phyloP scores from a whole-genome alignment of 2,888 invertebrate genomes.

The Lepeophtheirus nordmannii region DNA sequence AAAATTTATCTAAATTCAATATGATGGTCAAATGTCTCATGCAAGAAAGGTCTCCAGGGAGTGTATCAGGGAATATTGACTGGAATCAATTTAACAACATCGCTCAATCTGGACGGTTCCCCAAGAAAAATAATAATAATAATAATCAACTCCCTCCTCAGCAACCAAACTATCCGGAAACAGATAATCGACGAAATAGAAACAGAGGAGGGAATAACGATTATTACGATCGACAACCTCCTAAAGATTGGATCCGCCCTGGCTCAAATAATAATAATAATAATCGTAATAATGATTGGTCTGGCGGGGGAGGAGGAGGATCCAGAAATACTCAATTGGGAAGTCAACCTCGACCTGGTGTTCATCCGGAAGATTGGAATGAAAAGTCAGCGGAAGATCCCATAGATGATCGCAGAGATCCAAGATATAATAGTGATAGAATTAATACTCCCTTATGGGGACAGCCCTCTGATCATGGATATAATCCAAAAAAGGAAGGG shows the following conservation, averaged over 20 bases:
- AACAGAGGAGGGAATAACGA: neutral
- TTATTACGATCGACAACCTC: neutral
- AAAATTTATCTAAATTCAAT: neutral
- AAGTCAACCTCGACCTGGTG: slow-evolving; percentile 16
- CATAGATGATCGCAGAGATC: neutral
- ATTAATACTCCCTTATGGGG: neutral
- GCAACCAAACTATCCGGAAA: neutral
- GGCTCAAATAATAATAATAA: neutral
- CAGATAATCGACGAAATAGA: neutral
- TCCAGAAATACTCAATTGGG: neutral
- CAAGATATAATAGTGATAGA: neutral
- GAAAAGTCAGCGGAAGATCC: neutral
- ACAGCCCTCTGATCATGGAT: neutral
- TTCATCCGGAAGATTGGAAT: slow-evolving; percentile 23
- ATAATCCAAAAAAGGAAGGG: neutral
- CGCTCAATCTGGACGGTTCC: neutral
- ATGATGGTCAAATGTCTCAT: slow-evolving; percentile 6
- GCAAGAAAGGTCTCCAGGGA: neutral
- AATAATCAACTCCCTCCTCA: neutral
- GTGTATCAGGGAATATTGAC: neutral
- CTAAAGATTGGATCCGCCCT: neutral
- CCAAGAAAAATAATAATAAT: neutral
- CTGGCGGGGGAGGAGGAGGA: too few species aligned
- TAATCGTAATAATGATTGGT: too few species aligned
- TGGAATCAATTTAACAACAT: slow-evolving; percentile 3